Evolutionary conservation across 2,888 invertebrate genomes (phyloP).

Genomic region (Andrena haemorrhoa): DNA sequence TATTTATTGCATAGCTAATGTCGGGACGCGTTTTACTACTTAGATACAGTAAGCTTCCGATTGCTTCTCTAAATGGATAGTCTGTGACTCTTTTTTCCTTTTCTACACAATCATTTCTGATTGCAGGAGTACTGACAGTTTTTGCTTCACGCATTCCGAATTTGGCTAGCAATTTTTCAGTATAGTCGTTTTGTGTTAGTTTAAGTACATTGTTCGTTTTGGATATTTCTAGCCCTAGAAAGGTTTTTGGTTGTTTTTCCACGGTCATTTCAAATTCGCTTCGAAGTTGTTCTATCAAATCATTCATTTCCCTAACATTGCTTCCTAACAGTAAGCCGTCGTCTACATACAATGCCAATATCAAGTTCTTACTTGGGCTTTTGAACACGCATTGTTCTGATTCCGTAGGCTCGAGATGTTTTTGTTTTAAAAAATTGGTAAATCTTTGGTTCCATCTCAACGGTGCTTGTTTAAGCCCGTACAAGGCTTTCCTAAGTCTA

Average conservation of each 20-base stretch:
- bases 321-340: not conserved
- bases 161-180: not conserved
- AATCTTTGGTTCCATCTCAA: constrained; percentile 18
- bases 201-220: not conserved
- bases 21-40: constrained; percentile 4
- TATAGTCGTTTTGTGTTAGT: not conserved
- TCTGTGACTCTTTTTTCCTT: not conserved
- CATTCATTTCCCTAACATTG: not conserved
- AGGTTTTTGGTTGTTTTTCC: not conserved
- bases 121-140: not conserved
- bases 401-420: not conserved
- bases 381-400: constrained; percentile 17
- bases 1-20: not conserved
- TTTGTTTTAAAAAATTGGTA: not conserved
- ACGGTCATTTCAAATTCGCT: constrained; percentile 1
- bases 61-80: not conserved
- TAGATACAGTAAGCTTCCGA: constrained; percentile 5
- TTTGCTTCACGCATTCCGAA: not conserved
- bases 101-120: not conserved
- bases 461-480: constrained; percentile 21
- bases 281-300: not conserved
- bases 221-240: not conserved
- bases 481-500: constrained; percentile 7
- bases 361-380: not conserved
- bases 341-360: not conserved